Evolutionary conservation across 2,797 vertebrate species (phyloP).

Genomic region (Galagoides demidoff): DNA sequence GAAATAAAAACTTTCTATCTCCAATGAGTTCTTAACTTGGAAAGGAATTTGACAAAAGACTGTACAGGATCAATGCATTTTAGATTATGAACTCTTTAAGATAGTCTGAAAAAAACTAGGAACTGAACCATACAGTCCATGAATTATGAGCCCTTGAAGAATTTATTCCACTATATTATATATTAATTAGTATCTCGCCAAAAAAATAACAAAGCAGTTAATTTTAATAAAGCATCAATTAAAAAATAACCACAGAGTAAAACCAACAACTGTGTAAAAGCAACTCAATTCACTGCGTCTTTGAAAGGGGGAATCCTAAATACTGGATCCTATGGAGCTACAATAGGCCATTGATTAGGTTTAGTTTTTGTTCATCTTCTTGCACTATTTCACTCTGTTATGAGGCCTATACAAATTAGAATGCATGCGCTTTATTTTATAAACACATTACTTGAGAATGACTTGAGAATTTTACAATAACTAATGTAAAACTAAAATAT

Average conservation of each 20-base stretch:
- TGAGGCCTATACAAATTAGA: not conserved
- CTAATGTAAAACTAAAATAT: constrained; percentile 68
- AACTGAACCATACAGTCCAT: not conserved
- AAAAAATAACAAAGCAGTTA: not conserved
- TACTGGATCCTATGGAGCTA: not conserved
- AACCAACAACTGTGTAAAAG: not conserved
- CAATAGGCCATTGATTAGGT: not conserved
- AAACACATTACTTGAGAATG: not conserved
- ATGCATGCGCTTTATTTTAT: not conserved
- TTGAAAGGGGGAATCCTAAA: not conserved
- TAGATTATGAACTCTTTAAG: not conserved
- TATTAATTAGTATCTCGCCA: not conserved
- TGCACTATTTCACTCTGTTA: not conserved
- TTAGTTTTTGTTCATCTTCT: not conserved
- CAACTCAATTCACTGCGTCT: not conserved
- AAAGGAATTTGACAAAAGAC: not conserved
- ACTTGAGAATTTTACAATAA: not conserved
- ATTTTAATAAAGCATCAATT: not conserved
- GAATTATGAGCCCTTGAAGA: not conserved
- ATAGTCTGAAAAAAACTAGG: not conserved
- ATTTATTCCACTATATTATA: not conserved
- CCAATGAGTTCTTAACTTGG: not conserved
- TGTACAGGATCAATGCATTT: not conserved
- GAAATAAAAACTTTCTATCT: not conserved
- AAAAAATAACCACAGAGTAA: not conserved